phyloP scores from a whole-genome alignment of 2,797 vertebrate genomes.

The Falco peregrinus region DNA sequence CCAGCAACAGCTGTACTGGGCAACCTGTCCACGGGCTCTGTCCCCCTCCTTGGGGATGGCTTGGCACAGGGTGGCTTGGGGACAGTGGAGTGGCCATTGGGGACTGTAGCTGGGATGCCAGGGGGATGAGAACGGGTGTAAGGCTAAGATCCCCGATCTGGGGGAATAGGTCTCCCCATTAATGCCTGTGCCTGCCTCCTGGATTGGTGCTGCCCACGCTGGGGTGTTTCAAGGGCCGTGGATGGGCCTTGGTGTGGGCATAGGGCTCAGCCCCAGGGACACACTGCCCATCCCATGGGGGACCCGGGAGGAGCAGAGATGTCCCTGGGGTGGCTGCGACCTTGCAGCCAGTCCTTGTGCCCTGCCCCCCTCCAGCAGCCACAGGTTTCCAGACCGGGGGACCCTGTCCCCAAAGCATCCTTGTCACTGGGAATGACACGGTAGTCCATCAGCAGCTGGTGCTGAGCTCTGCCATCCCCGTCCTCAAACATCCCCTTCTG shows the following conservation, averaged over 20 bases:
- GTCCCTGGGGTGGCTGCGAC: neutral
- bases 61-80: neutral
- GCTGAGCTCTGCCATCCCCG: neutral
- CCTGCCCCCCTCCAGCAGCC: no score
- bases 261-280: neutral
- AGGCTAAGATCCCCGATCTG: neutral
- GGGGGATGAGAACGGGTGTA: neutral
- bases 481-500: neutral
- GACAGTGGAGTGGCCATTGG: rapidly evolving
- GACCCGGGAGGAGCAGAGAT: neutral
- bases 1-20: rapidly evolving
- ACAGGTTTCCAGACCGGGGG: neutral
- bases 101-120: neutral
- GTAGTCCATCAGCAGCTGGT: neutral
- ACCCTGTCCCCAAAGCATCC: neutral
- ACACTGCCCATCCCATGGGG: rapidly evolving
- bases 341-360: rapidly evolving
- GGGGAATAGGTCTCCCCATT: rapidly evolving
- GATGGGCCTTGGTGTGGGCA: no score
- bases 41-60: neutral
- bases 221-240: neutral
- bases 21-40: neutral
- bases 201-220: rapidly evolving
- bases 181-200: no score
- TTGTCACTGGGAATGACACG: rapidly evolving